Conservation (phyloP, 2,888 invertebrate genomes). For the Drosophila mercatorum region DNA sequence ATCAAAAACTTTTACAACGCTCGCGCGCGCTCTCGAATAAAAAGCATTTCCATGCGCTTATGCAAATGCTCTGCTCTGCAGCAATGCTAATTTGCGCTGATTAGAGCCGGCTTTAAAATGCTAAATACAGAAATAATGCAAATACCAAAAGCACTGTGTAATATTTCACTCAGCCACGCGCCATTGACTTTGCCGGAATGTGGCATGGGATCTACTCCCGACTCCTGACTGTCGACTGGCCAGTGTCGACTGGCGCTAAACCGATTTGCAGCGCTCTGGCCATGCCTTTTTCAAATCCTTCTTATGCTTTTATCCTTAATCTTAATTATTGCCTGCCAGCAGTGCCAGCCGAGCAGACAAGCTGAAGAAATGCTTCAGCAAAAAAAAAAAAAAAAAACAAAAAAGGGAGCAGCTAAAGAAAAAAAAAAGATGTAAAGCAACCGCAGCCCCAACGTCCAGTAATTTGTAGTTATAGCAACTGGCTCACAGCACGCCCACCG, state of each 20-base stretch:
- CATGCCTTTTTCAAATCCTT: slow-evolving; percentile 73
- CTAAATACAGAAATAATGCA: slow-evolving; percentile 17
- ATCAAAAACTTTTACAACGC: slow-evolving; percentile 40
- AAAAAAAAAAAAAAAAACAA: slow-evolving; percentile 35
- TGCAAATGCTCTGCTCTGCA: slow-evolving; percentile 59
- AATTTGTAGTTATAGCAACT: slow-evolving; percentile 75
- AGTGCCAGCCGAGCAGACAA: slow-evolving; percentile 44
- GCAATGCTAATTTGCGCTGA: slow-evolving; percentile 72
- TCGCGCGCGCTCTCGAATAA: slow-evolving; percentile 24
- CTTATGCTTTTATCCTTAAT: slow-evolving; percentile 83
- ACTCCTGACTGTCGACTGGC: slow-evolving; percentile 10
- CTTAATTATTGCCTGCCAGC: slow-evolving; percentile 82
- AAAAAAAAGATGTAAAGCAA: slow-evolving; percentile 36
- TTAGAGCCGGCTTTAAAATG: slow-evolving; percentile 45
- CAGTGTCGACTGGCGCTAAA: slow-evolving; percentile 55
- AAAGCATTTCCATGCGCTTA: slow-evolving; percentile 52
- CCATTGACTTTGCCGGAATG: slow-evolving; percentile 72
- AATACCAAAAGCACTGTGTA: slow-evolving; percentile 17
- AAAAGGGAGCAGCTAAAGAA: slow-evolving; percentile 15
- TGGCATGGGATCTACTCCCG: slow-evolving; percentile 17
- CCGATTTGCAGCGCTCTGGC: slow-evolving; percentile 61
- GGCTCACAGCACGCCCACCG: slow-evolving; percentile 9
- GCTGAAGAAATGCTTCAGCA: slow-evolving; percentile 37
- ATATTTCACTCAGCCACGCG: slow-evolving; percentile 77
- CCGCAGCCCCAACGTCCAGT: slow-evolving; percentile 42